Conservation (phyloP, 2,888 invertebrate genomes). For the Scelioninae gen. 1 region DNA sequence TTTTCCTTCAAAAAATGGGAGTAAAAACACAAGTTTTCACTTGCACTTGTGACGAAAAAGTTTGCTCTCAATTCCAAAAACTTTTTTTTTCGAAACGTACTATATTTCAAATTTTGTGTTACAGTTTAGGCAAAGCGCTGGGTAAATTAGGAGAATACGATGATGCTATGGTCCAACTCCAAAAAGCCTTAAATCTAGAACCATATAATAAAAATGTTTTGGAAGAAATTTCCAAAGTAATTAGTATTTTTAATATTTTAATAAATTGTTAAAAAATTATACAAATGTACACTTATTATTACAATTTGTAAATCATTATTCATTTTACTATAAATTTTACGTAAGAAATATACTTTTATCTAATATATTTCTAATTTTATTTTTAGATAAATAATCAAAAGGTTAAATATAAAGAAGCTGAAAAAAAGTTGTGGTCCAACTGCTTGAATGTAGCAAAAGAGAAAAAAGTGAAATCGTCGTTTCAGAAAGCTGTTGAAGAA, state of each 20-base stretch:
- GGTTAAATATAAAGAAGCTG: conserved; percentile 79
- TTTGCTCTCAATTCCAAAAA: background rate
- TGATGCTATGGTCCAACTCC: conserved; percentile 86
- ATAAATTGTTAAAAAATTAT: too few species aligned
- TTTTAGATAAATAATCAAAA: conserved; percentile 76
- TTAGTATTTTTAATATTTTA: conserved; percentile 2
- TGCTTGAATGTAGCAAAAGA: conserved; percentile 75
- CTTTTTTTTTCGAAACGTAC: too few species aligned
- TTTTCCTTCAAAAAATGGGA: too few species aligned
- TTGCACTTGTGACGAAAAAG: too few species aligned
- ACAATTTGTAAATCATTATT: background rate
- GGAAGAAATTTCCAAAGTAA: conserved; percentile 85
- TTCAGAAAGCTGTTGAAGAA: conserved; percentile 83
- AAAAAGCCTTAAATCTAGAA: conserved; percentile 85
- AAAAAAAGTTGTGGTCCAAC: conserved; percentile 83
- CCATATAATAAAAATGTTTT: conserved; percentile 86
- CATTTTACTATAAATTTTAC: background rate
- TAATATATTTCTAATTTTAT: conserved; percentile 14
- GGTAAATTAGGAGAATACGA: conserved; percentile 87
- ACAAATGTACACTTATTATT: too few species aligned
- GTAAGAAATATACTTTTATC: background rate
- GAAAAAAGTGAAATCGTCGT: conserved; percentile 71
- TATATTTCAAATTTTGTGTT: conserved; percentile 82
- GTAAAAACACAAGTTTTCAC: conserved; percentile 20
- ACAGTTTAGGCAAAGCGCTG: conserved; percentile 89